phyloP scores from a whole-genome alignment of 2,888 invertebrate genomes.

The Rotaria macrura region DNA sequence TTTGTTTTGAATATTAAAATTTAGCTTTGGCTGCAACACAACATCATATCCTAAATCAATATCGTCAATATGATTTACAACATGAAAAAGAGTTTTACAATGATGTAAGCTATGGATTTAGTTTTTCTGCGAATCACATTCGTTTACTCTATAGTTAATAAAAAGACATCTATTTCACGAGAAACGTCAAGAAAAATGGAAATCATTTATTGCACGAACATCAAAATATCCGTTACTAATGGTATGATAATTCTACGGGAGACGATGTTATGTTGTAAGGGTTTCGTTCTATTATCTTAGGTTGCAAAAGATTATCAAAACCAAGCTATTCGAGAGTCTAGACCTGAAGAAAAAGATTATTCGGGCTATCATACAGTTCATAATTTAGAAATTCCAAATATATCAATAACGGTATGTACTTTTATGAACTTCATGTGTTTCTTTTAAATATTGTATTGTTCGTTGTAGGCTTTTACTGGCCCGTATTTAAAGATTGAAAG shows the following conservation, averaged over 20 bases:
- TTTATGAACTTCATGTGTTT: too few relatives aligned
- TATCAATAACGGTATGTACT: conserved; percentile 31
- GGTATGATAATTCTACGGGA: neutral
- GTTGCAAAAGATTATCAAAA: conserved; percentile 26
- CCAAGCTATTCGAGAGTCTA: conserved; percentile 28
- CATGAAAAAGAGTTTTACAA: conserved; percentile 29
- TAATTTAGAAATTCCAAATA: conserved; percentile 33
- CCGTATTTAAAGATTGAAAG: neutral
- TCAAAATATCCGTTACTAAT: conserved; percentile 28
- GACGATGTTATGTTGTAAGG: neutral
- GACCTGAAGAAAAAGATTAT: conserved; percentile 25
- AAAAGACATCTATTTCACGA: conserved; percentile 25
- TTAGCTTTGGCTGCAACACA: conserved; percentile 10
- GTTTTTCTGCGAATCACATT: neutral
- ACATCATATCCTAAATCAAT: conserved; percentile 22
- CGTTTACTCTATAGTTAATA: neutral
- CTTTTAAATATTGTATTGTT: too few relatives aligned
- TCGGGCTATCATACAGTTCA: conserved; percentile 25
- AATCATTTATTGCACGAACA: conserved; percentile 24
- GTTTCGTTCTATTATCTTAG: neutral
- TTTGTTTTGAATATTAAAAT: neutral
- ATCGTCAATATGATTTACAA: conserved; percentile 26
- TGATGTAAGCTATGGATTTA: conserved; percentile 3
- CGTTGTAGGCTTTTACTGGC: neutral
- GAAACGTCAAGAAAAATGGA: conserved; percentile 29